A percentile compares a stretch with the other conserved stretches of the same genome.
Conservation (phyloP, 2,113 vertebrate genomes). For the Lathamus discolor region DNA sequence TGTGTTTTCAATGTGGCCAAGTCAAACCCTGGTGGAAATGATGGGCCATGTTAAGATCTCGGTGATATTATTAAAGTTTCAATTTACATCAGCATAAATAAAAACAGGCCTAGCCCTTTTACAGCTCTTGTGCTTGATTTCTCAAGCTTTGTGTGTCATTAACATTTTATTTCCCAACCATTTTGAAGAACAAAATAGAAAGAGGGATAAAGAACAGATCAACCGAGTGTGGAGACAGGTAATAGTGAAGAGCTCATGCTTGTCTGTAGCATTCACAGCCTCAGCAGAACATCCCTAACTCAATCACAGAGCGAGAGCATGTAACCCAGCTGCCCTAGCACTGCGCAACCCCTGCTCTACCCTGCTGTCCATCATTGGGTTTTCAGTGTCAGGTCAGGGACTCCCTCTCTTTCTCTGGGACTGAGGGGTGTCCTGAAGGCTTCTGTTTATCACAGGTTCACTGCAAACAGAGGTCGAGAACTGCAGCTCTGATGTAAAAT, state of each 20-base stretch:
- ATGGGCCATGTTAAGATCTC: background rate
- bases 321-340: background rate
- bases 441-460: background rate
- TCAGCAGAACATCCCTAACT: background rate
- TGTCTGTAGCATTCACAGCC: background rate
- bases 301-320: background rate
- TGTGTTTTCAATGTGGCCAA: background rate
- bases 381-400: background rate
- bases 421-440: background rate
- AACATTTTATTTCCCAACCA: background rate
- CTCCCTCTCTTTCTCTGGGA: background rate
- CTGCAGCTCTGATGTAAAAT: background rate
- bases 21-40: background rate
- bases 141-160: background rate
- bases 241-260: background rate
- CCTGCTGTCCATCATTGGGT: background rate
- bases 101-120: background rate
- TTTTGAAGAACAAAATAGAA: background rate
- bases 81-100: background rate
- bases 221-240: background rate
- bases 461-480: background rate
- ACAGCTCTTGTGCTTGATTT: background rate
- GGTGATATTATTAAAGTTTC: background rate
- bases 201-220: background rate
- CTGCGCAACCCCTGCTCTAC: background rate